Conservation (phyloP, 2,113 vertebrate species). For the Gadus chalcogrammus region DNA sequence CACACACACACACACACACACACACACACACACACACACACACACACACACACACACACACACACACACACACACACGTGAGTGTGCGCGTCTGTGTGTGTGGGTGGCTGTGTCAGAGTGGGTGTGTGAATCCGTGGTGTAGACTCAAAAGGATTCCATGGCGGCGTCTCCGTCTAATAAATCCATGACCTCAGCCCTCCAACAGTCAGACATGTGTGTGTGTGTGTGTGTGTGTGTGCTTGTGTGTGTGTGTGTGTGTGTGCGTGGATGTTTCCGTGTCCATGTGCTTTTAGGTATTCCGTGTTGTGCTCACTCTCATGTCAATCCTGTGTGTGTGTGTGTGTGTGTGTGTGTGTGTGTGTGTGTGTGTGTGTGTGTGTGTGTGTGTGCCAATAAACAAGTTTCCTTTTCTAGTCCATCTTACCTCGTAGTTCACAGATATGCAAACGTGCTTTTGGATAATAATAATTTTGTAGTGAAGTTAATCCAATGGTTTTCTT, state of each 20-base stretch:
- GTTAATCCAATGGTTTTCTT: constrained; percentile 10
- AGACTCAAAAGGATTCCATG: constrained; percentile 20
- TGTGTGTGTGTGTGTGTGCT: neutral
- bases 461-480: neutral
- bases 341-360: neutral
- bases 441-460: constrained; percentile 1
- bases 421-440: neutral
- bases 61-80: too few species aligned
- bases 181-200: constrained; percentile 16
- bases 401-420: neutral
- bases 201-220: neutral
- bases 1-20: too few species aligned
- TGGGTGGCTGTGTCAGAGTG: constrained; percentile 3
- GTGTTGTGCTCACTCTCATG: neutral
- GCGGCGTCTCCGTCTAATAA: constrained; percentile 13
- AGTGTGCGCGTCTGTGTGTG: neutral
- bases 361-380: neutral
- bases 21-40: too few species aligned
- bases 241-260: neutral
- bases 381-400: neutral
- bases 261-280: neutral
- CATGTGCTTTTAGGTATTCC: neutral
- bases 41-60: too few species aligned
- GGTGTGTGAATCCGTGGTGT: neutral
- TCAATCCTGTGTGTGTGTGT: constrained; percentile 4